A percentile compares a stretch with the other conserved stretches of the same genome.
phyloP scores from a whole-genome alignment of 1,140 invertebrate species.

The honey bee (Apis mellifera) region DNA sequence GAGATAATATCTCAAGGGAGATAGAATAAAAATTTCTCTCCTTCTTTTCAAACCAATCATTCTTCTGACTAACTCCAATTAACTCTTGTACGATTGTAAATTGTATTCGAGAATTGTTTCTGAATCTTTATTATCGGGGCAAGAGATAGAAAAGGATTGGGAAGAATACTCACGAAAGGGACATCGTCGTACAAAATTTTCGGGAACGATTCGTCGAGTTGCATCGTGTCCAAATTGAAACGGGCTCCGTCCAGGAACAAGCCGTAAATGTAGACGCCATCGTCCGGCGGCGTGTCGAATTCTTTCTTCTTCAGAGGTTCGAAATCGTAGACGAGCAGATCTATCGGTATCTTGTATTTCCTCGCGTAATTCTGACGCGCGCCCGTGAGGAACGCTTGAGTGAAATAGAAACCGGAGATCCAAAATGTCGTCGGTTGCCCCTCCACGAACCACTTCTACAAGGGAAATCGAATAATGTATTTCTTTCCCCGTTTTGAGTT shows the following conservation, averaged over 20 bases:
- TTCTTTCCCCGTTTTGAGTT: not conserved
- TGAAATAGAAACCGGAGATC: slow-evolving; percentile 97
- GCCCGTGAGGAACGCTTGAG: slow-evolving; percentile 96
- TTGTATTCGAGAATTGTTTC: too few relatives aligned
- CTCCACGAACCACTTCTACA: slow-evolving; percentile 90
- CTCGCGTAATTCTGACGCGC: slow-evolving; percentile 96
- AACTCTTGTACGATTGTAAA: too few relatives aligned
- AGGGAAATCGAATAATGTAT: not conserved
- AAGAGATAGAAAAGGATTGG: not conserved
- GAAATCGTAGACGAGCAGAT: slow-evolving; percentile 93
- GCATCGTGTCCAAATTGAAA: slow-evolving; percentile 87
- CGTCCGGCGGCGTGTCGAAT: slow-evolving; percentile 84
- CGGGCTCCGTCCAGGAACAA: slow-evolving; percentile 94
- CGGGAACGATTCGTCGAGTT: slow-evolving; percentile 90
- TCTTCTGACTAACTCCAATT: too few relatives aligned
- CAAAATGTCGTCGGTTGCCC: slow-evolving; percentile 93
- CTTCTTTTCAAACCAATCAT: too few relatives aligned
- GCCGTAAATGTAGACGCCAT: slow-evolving; percentile 93
- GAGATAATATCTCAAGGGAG: too few relatives aligned
- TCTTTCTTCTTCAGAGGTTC: slow-evolving; percentile 81
- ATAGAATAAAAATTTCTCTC: too few relatives aligned
- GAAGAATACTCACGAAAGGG: slow-evolving; percentile 85
- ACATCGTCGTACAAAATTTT: slow-evolving; percentile 91
- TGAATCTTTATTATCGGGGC: too few relatives aligned
- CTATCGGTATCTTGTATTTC: slow-evolving; percentile 94